These are phyloP conservation scores for Tiaroga cobitis DNA, from an alignment of 2,797 vertebrate genomes.

Conservation along the genomic window DNA sequence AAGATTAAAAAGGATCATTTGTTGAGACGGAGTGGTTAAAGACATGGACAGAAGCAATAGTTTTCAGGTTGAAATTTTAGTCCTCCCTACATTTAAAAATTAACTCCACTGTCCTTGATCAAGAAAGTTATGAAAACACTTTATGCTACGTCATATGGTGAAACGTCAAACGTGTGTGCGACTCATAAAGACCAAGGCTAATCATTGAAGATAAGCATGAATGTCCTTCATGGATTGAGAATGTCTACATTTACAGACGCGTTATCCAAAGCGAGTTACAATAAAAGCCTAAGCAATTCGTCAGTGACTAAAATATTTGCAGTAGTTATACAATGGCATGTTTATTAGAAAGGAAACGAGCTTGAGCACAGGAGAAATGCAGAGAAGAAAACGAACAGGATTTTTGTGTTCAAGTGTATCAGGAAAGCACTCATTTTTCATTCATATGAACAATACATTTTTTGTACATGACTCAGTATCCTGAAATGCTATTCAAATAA, in stretches of 20 bases:
- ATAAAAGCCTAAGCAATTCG: neutral
- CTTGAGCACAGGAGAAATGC: neutral
- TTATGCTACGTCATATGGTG: neutral
- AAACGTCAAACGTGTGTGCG: too few species aligned
- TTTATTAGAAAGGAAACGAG: neutral
- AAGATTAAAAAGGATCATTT: fast-evolving
- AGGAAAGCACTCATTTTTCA: neutral
- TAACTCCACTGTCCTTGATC: neutral
- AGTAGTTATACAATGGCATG: neutral
- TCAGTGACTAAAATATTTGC: neutral
- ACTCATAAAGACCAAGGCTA: neutral
- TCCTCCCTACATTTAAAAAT: neutral
- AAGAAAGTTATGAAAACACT: neutral
- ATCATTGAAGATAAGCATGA: too few species aligned
- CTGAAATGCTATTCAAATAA: constrained; percentile 1
- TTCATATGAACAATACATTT: neutral
- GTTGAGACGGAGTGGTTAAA: neutral
- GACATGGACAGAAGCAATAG: too few species aligned
- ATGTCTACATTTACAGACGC: neutral
- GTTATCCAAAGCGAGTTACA: neutral
- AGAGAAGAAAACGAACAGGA: neutral
- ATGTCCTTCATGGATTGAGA: too few species aligned
- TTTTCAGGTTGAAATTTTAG: neutral
- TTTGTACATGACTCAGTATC: neutral
- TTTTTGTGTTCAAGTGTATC: neutral